Conservation (phyloP, 1,140 invertebrate genomes). For the Zophobas morio region DNA sequence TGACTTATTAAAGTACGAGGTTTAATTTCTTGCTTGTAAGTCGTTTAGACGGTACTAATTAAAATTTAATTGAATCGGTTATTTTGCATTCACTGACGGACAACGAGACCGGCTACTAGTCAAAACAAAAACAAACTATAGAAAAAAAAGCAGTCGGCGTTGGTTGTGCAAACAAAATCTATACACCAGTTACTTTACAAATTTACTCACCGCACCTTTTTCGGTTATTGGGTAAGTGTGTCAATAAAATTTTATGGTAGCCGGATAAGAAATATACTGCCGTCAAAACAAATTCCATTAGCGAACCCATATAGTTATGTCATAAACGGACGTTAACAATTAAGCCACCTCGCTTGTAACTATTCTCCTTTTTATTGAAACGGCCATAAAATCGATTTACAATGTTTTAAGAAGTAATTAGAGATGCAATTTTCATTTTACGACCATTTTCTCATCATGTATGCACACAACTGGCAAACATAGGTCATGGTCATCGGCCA, state of each 20-base stretch:
- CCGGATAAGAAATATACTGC: too few relatives aligned
- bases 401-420: constrained; percentile 32
- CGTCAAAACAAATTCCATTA: neutral
- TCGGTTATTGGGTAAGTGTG: neutral
- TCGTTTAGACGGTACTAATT: constrained; percentile 27
- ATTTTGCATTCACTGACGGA: constrained; percentile 2
- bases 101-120: constrained; percentile 6
- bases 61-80: constrained; percentile 29
- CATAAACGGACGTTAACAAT: constrained; percentile 15
- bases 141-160: too few relatives aligned
- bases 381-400: constrained; percentile 21
- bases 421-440: constrained; percentile 19
- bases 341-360: neutral
- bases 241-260: too few relatives aligned
- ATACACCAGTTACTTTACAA: too few relatives aligned
- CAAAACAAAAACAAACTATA: too few relatives aligned
- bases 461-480: neutral
- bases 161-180: too few relatives aligned
- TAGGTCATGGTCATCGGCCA: constrained; percentile 12
- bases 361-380: neutral
- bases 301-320: neutral
- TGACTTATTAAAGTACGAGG: constrained; percentile 22
- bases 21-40: constrained; percentile 35
- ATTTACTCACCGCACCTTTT: neutral
- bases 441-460: constrained; percentile 21